A percentile compares a stretch with the other conserved stretches of the same genome.
Evolutionary conservation across 2,888 invertebrate species (phyloP).

Genomic region (Coleophora deauratella): DNA sequence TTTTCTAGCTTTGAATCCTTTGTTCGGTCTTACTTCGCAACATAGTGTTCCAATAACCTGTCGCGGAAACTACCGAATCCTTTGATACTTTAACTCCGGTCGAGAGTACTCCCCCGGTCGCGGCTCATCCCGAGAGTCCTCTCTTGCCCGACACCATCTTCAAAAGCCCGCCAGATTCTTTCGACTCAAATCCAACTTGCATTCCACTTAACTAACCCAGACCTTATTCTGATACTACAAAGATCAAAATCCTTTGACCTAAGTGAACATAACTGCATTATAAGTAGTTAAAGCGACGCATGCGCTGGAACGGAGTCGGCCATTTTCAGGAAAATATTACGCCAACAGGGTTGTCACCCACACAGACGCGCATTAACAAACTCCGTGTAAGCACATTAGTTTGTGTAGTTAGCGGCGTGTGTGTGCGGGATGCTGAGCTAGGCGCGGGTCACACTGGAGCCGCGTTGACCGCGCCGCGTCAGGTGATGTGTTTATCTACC

Average conservation of each 20-base stretch:
- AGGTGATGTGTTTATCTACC: too few species aligned
- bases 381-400: conserved; percentile 22
- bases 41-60: too few species aligned
- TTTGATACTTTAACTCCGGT: neutral
- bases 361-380: conserved; percentile 35
- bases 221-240: conserved; percentile 8
- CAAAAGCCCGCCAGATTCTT: conserved; percentile 50
- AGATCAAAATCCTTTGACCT: conserved; percentile 5
- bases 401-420: conserved; percentile 27
- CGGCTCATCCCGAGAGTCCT: conserved; percentile 40
- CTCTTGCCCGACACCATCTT: conserved; percentile 61
- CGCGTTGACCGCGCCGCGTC: conserved; percentile 16
- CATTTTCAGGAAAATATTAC: conserved; percentile 54
- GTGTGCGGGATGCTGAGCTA: conserved; percentile 56
- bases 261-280: conserved; percentile 6
- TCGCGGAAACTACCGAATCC: too few species aligned
- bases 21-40: too few species aligned
- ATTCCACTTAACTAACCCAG: neutral
- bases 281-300: conserved; percentile 29
- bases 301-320: conserved; percentile 49
- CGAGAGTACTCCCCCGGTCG: neutral
- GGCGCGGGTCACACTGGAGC: conserved; percentile 33
- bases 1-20: too few species aligned
- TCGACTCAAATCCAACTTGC: conserved; percentile 10
- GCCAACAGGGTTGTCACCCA: conserved; percentile 15